Evolutionary conservation across 2,888 invertebrate genomes (phyloP).

Genomic region (Zaprionus lineosus): DNA sequence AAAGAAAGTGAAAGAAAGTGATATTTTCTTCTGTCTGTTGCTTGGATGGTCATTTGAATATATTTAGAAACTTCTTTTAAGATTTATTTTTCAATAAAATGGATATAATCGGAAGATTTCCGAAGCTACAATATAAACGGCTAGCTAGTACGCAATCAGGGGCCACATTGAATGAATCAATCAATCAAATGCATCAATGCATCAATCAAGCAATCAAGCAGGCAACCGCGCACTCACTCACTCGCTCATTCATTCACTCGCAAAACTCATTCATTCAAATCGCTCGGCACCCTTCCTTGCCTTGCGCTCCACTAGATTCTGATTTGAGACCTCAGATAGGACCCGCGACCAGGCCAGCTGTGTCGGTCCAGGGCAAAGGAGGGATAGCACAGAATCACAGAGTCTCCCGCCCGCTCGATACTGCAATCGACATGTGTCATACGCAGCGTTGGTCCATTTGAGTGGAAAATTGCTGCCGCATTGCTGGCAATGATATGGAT

Average conservation of each 20-base stretch:
- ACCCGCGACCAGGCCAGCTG: constrained; percentile 7
- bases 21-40: too few relatives aligned
- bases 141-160: constrained; percentile 22
- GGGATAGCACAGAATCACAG: too few relatives aligned
- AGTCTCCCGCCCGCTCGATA: constrained; percentile 23
- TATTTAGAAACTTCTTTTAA: too few relatives aligned
- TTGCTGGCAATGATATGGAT: constrained; percentile 58
- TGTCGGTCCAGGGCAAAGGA: constrained; percentile 31
- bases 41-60: too few relatives aligned
- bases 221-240: constrained; percentile 34
- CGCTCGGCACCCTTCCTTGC: constrained; percentile 20
- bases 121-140: too few relatives aligned
- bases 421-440: constrained; percentile 70
- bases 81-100: too few relatives aligned
- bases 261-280: constrained; percentile 61
- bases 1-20: too few relatives aligned
- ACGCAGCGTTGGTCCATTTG: constrained; percentile 61
- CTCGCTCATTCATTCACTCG: constrained; percentile 31
- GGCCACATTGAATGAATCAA: constrained; percentile 48
- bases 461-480: constrained; percentile 63
- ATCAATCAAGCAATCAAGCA: constrained; percentile 62
- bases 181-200: constrained; percentile 52
- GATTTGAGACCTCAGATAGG: constrained; percentile 39
- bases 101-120: too few relatives aligned
- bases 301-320: constrained; percentile 23